Evolutionary conservation across 2,797 vertebrate genomes (phyloP).

Genomic region (Diplodus sargus): DNA sequence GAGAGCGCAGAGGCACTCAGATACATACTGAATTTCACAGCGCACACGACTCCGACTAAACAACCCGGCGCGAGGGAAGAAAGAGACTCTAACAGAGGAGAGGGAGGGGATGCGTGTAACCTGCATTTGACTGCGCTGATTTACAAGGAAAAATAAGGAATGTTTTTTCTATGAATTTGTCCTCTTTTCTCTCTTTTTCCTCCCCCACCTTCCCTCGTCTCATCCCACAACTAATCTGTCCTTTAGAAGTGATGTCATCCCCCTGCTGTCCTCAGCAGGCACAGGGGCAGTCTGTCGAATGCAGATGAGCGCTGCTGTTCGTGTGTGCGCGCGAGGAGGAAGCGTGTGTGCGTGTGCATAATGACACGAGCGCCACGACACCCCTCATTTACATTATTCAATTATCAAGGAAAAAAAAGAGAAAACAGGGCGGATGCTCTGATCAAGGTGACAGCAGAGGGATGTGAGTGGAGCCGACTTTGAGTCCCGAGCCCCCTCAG

Average conservation of each 20-base stretch:
- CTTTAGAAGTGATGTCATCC: conserved; percentile 75
- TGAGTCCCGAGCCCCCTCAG: conserved; percentile 21
- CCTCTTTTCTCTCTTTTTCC: conserved; percentile 17
- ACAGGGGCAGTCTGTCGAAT: conserved; percentile 62
- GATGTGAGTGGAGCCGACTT: conserved; percentile 39
- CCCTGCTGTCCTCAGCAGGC: conserved; percentile 67
- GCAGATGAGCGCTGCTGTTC: conserved; percentile 65
- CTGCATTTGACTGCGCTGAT: conserved; percentile 27
- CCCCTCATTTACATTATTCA: conserved; percentile 64
- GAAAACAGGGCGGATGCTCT: conserved; percentile 31
- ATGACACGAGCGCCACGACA: conserved; percentile 31
- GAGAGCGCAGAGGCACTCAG: conserved; percentile 48
- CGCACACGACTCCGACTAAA: conserved; percentile 23
- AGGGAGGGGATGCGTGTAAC: conserved; percentile 1
- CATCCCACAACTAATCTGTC: conserved; percentile 65
- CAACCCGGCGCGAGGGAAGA: conserved; percentile 28
- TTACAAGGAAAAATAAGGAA: conserved; percentile 17
- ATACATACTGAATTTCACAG: conserved; percentile 64
- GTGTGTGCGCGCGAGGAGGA: conserved; percentile 7
- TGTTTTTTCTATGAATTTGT: conserved; percentile 7
- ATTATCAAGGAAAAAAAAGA: conserved; percentile 42
- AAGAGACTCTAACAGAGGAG: neutral
- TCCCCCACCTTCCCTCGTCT: conserved; percentile 34
- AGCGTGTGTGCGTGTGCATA: conserved; percentile 18
- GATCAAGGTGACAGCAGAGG: conserved; percentile 55